A percentile compares a stretch with the other conserved stretches of the same genome.
Evolutionary conservation across 2,113 vertebrate genomes (phyloP).

Genomic region (Paratilapia polleni): DNA sequence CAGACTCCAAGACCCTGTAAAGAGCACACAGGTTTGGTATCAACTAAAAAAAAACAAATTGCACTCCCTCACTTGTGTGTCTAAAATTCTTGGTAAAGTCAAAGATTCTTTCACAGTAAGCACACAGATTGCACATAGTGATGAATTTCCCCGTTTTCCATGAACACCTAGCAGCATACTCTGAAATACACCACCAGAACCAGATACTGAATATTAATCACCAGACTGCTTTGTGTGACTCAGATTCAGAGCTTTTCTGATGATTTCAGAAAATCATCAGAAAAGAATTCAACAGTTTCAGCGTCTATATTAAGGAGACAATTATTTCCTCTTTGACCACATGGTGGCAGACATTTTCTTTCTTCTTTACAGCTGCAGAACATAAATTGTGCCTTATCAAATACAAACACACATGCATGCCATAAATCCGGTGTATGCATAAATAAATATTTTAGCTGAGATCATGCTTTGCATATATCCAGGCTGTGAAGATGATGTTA

Average conservation of each 20-base stretch:
- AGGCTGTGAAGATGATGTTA: neutral
- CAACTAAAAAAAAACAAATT: neutral
- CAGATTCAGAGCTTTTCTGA: neutral
- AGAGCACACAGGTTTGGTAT: conserved; percentile 5
- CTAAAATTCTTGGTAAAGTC: conserved; percentile 29
- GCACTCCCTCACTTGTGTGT: neutral
- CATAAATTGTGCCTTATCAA: neutral
- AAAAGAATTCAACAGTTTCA: neutral
- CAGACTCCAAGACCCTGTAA: neutral
- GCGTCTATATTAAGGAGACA: neutral
- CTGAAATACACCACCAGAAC: neutral
- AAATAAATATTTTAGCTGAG: neutral
- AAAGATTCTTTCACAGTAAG: conserved; percentile 45
- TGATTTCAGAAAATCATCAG: neutral
- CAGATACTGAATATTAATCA: neutral
- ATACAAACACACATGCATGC: neutral
- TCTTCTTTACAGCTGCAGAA: neutral
- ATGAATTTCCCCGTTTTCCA: neutral
- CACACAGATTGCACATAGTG: conserved; percentile 4
- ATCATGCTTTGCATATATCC: neutral
- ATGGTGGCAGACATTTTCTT: conserved; percentile 52
- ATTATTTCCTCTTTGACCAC: conserved; percentile 20
- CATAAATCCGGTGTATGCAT: neutral
- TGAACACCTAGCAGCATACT: neutral
- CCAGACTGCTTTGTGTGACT: neutral